A percentile compares a stretch with the other conserved stretches of the same genome.
phyloP scores from a whole-genome alignment of 2,888 invertebrate species.

The Boloria selene region DNA sequence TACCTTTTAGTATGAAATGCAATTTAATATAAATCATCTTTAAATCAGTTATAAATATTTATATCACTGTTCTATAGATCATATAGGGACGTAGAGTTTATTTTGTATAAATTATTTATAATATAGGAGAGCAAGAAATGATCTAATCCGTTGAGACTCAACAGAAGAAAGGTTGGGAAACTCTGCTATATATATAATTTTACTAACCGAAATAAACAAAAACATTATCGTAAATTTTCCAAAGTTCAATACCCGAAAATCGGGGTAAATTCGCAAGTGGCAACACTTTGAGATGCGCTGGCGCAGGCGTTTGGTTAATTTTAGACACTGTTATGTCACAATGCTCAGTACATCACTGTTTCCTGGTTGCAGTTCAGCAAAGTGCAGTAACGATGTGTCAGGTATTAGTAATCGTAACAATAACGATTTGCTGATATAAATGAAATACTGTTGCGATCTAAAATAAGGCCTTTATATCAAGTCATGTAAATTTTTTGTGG shows the following conservation, averaged over 20 bases:
- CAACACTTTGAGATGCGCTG: slow-evolving; percentile 68
- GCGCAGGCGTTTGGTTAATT: slow-evolving; percentile 69
- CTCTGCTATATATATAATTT: too few relatives aligned
- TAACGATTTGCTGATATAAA: slow-evolving; percentile 4
- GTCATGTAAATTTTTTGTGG: not conserved
- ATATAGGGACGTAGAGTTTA: too few relatives aligned
- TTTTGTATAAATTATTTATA: too few relatives aligned
- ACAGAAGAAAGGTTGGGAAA: too few relatives aligned
- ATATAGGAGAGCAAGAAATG: too few relatives aligned
- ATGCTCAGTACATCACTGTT: slow-evolving; percentile 38
- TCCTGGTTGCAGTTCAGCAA: slow-evolving; percentile 40
- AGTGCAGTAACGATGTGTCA: slow-evolving; percentile 23
- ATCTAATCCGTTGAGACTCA: too few relatives aligned
- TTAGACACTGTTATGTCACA: slow-evolving; percentile 74
- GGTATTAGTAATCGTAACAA: slow-evolving; percentile 4
- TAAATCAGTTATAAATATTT: too few relatives aligned
- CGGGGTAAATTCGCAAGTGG: slow-evolving; percentile 55
- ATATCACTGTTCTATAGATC: too few relatives aligned
- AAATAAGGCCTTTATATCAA: not conserved
- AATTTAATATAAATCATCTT: too few relatives aligned
- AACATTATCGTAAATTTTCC: not conserved
- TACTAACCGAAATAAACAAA: too few relatives aligned
- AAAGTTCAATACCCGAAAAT: slow-evolving; percentile 49
- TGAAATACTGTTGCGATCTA: not conserved
- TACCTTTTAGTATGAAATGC: too few relatives aligned